Evolutionary conservation across 1,140 invertebrate species (phyloP), one percentile per base, ranked within the genome.

Genomic region (Latrodectus geometricus): DNA sequence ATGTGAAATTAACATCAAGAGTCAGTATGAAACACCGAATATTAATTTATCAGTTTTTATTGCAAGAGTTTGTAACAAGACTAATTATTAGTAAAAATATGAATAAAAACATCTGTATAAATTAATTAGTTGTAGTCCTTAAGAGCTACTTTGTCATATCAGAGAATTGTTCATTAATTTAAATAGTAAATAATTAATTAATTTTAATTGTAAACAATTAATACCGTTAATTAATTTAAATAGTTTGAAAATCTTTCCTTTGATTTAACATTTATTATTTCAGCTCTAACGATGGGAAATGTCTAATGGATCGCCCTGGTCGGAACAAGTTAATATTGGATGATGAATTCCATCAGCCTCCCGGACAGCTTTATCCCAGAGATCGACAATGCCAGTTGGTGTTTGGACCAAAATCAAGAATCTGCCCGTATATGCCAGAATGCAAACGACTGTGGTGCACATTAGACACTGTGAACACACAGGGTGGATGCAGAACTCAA

Each of bases 391-490:
- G 96, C 89, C 93, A 96, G 90, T 92, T 97, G 17, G 94, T 96
- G 49, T 96, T 95, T 89, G 96, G 96, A 0, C 89, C 90, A 15
- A 92, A 92, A 23, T 94, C 93, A 1, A 92, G 91, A 89, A 92
- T 95, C 48, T 98, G 96, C 91, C 93, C 94, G 7, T 94, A 94
- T 89, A 94, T 94, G 93, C 93, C 94, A 89, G 92, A 92, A 66
- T 98, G 97, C 92, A 93, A 93, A 88, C 92, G 93, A 82, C 91
- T 98, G 61, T 98, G 96, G 96, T 98, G 97, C 90, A 96, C 94
- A n/a, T 93, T 92, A 66, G 77, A 80, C 15, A 68, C 20, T 14
- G 69, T 75, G 50, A 69, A 69, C 50, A 20, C 75, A 0, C 69
- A 83, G 20, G 92, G 93, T 54, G 94, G 94, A 2, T 98, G 97